These are phyloP conservation scores for Nemotelus nigrinus DNA, from an alignment of 2,888 invertebrate species.

Conservation along the genomic window DNA sequence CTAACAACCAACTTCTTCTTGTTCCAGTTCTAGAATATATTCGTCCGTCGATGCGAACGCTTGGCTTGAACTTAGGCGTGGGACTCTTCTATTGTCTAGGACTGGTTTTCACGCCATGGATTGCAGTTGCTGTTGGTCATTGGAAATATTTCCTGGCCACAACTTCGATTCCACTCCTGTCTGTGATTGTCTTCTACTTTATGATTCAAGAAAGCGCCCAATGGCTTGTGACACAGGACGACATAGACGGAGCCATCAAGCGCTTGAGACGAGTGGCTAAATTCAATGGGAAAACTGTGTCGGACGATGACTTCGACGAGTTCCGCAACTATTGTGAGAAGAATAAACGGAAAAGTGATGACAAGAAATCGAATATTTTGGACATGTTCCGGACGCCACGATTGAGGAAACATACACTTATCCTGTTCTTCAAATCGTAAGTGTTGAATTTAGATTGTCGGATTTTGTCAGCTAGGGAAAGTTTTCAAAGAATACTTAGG, in stretches of 20 bases:
- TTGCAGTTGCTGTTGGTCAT: conserved; percentile 65
- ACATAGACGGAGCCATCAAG: conserved; percentile 67
- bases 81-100: conserved; percentile 70
- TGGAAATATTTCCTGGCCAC: conserved; percentile 69
- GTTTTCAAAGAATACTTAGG: no score
- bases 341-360: conserved; percentile 53
- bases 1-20: no score
- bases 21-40: conserved; percentile 70
- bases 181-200: conserved; percentile 66
- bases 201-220: conserved; percentile 71
- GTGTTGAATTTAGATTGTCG: conserved; percentile 53
- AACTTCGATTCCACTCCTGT: conserved; percentile 67
- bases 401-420: conserved; percentile 65
- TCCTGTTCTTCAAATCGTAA: conserved; percentile 71
- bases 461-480: background rate
- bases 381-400: conserved; percentile 69
- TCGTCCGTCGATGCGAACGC: conserved; percentile 68
- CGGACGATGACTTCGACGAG: conserved; percentile 63
- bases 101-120: conserved; percentile 67
- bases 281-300: conserved; percentile 66
- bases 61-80: conserved; percentile 70
- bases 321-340: conserved; percentile 63
- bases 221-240: conserved; percentile 70
- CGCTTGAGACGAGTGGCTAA: conserved; percentile 68
- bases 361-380: conserved; percentile 60